Conservation (phyloP, 30 jellyfish, hydroid and myxozoan genomes). For the Hydractinia echinata region DNA sequence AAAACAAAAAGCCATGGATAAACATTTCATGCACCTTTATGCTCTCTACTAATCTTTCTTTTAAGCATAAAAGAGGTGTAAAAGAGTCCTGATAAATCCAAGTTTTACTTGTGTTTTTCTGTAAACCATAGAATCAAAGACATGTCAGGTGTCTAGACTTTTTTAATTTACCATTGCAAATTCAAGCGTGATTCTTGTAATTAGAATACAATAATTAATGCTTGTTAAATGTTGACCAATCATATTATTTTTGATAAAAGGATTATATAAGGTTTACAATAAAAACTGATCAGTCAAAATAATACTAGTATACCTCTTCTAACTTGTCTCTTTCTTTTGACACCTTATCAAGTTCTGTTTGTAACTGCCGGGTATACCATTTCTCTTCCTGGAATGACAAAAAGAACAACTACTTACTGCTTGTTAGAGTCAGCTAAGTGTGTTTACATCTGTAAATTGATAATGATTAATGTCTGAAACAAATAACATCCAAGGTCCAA, state of each 20-base stretch:
- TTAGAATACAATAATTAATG: not conserved
- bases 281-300: not conserved
- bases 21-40: no score
- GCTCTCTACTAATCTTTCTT: no score
- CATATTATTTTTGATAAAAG: not conserved
- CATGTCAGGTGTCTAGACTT: no score
- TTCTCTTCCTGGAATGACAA: conserved; percentile 67
- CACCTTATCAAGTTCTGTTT: conserved; percentile 72
- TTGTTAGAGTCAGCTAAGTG: no score
- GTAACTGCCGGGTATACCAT: conserved; percentile 91
- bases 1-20: no score
- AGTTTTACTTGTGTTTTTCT: no score
- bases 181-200: no score
- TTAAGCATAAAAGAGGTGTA: no score
- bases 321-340: conserved; percentile 63
- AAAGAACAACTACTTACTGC: not conserved
- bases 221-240: not conserved
- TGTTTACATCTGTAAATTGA: not conserved
- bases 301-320: conserved; percentile 66
- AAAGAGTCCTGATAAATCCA: no score
- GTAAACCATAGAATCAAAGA: no score
- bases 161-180: no score
- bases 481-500: not conserved
- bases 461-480: not conserved
- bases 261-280: not conserved